Percentiles rank a stretch among this genome's conserved stretches.
phyloP scores from a whole-genome alignment of 2,888 invertebrate genomes.

The Ichneumon xanthorius region DNA sequence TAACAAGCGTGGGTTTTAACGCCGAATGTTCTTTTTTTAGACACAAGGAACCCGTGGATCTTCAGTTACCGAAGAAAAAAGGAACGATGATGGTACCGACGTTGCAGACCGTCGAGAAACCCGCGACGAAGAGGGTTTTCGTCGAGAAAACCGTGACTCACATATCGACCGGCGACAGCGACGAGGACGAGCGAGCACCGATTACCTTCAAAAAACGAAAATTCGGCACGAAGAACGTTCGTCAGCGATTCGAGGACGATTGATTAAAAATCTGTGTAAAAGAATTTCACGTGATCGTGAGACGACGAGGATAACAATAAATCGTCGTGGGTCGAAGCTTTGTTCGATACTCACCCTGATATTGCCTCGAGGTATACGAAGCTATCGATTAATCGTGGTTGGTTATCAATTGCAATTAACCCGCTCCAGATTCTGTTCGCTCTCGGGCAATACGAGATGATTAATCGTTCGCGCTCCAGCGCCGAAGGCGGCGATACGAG shows the following conservation, averaged over 20 bases:
- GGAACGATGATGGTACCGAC: constrained; percentile 82
- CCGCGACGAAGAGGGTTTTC: constrained; percentile 86
- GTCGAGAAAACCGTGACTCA: constrained; percentile 88
- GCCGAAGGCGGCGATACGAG: not conserved
- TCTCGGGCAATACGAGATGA: not conserved
- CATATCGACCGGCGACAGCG: constrained; percentile 86
- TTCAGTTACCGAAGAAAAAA: constrained; percentile 88
- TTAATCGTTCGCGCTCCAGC: not conserved
- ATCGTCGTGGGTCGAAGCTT: constrained; percentile 37
- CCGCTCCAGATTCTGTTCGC: not conserved
- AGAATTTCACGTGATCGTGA: constrained; percentile 4
- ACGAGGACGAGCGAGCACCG: constrained; percentile 78
- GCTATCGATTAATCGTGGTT: not conserved
- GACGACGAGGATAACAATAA: constrained; percentile 29
- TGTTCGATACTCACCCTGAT: constrained; percentile 32
- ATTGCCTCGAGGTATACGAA: not conserved
- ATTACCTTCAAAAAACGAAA: constrained; percentile 90
- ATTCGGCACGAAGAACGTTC: constrained; percentile 88
- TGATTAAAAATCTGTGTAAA: constrained; percentile 75
- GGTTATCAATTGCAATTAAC: constrained; percentile 15
- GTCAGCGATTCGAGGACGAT: constrained; percentile 89
- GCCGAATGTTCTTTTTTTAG: constrained; percentile 80
- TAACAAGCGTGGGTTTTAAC: constrained; percentile 30
- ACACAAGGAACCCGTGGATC: constrained; percentile 87
- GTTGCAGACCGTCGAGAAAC: constrained; percentile 83